phyloP scores from a whole-genome alignment of 2,888 invertebrate genomes.

The Pinctada fucata region DNA sequence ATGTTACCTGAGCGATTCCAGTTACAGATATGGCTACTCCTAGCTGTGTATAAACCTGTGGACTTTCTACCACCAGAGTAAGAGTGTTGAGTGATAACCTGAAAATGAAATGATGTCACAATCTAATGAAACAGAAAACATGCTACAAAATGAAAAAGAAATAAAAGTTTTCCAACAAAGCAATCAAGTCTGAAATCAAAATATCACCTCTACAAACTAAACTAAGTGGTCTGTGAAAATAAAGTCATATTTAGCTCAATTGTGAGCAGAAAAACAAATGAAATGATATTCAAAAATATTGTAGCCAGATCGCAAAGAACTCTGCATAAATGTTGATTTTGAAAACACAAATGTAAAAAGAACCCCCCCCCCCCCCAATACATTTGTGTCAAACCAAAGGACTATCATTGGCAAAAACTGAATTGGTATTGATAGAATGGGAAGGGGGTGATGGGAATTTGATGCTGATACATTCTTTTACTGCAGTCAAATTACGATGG shows the following conservation, averaged over 20 bases:
- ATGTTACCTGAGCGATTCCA: slow-evolving; percentile 93
- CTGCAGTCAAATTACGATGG: no score
- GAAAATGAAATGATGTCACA: slow-evolving; percentile 21
- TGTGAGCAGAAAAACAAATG: background rate
- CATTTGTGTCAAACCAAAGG: no score
- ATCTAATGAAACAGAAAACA: background rate
- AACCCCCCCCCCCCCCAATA: no score
- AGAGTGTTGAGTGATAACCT: slow-evolving; percentile 87
- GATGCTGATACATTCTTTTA: no score
- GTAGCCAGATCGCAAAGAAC: no score
- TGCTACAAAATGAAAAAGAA: background rate
- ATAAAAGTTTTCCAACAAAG: slow-evolving; percentile 2
- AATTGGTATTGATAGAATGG: no score
- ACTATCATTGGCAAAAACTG: no score
- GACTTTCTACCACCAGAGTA: slow-evolving; percentile 96
- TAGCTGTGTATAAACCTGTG: slow-evolving; percentile 86
- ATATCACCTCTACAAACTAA: background rate
- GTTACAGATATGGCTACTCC: slow-evolving; percentile 98
- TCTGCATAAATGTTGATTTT: no score
- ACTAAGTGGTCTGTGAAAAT: background rate
- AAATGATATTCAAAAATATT: no score
- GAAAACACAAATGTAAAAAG: no score
- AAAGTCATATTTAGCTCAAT: background rate
- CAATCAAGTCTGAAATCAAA: background rate
- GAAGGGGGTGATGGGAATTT: no score